A percentile compares a stretch with the other conserved stretches of the same genome.
Evolutionary conservation across 2,797 vertebrate species (phyloP).

Genomic region (Bradypus variegatus): DNA sequence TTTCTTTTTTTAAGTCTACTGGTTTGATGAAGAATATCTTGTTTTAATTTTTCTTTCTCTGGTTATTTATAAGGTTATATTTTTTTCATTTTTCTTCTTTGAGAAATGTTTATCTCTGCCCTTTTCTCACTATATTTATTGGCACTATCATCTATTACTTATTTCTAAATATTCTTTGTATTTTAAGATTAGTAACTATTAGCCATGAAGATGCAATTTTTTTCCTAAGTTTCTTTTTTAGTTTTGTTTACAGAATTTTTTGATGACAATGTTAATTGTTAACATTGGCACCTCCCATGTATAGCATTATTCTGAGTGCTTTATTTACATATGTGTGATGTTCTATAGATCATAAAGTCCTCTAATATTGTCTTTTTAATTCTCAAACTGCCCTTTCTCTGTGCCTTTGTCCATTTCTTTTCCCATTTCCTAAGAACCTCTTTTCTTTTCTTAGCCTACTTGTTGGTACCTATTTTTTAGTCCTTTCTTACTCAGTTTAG

Average conservation of each 20-base stretch:
- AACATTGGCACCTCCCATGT: not conserved
- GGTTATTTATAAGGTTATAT: not conserved
- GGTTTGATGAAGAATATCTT: not conserved
- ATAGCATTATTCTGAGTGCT: not conserved
- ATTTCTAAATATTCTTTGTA: constrained; percentile 19
- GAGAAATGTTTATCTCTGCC: not conserved
- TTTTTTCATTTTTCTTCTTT: not conserved
- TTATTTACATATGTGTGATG: not conserved
- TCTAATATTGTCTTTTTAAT: not conserved
- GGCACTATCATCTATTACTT: constrained; percentile 4
- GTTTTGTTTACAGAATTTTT: not conserved
- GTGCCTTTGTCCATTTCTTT: constrained; percentile 16
- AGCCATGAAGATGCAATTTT: not conserved
- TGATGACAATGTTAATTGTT: not conserved
- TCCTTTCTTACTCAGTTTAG: constrained; percentile 8
- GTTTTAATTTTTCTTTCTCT: constrained; percentile 25
- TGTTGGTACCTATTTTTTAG: not conserved
- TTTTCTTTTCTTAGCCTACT: not conserved
- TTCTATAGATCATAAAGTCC: too few relatives aligned
- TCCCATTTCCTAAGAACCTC: not conserved
- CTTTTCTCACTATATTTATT: not conserved
- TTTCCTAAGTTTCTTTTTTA: constrained; percentile 4
- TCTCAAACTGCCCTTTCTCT: not conserved
- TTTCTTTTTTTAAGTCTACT: not conserved
- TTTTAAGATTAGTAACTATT: constrained; percentile 27